Evolutionary conservation across 2,888 invertebrate genomes (phyloP).

Genomic region (Frankliniella intonsa): DNA sequence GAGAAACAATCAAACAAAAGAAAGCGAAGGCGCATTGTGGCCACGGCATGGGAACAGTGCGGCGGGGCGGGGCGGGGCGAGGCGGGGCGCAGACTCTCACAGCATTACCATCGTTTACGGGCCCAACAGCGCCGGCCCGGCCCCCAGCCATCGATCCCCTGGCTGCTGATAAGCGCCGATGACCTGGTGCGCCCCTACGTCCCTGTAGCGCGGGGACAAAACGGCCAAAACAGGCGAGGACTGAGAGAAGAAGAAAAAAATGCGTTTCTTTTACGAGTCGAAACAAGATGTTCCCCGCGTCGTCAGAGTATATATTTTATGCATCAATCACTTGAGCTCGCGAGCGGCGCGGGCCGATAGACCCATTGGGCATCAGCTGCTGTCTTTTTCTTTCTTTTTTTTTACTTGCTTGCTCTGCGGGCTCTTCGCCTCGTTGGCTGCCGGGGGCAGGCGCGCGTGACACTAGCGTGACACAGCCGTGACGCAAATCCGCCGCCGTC

Average conservation of each 20-base stretch:
- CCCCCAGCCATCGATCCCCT: neutral
- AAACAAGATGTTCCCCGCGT: too few species aligned
- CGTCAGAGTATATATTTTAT: too few species aligned
- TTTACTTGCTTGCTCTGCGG: neutral
- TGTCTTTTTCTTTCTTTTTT: too few species aligned
- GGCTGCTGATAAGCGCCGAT: neutral
- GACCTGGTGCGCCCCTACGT: neutral
- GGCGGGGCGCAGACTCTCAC: neutral
- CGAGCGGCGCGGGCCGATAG: too few species aligned
- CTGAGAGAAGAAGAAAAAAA: too few species aligned
- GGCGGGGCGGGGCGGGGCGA: neutral
- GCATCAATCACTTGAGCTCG: too few species aligned
- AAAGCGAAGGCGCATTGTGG: neutral
- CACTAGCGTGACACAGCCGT: neutral
- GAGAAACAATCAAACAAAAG: constrained; percentile 19
- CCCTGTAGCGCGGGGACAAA: too few species aligned
- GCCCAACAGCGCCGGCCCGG: neutral
- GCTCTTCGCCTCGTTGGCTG: neutral
- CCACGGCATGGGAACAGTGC: neutral
- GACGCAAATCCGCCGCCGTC: too few species aligned
- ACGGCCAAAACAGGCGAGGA: too few species aligned
- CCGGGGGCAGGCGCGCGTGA: neutral
- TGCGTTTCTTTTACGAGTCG: too few species aligned
- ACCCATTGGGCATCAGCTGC: too few species aligned
- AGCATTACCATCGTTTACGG: neutral